Percentiles rank a stretch among this genome's conserved stretches.
Conservation (phyloP, 2,888 invertebrate species). For the Oligia strigilis region DNA sequence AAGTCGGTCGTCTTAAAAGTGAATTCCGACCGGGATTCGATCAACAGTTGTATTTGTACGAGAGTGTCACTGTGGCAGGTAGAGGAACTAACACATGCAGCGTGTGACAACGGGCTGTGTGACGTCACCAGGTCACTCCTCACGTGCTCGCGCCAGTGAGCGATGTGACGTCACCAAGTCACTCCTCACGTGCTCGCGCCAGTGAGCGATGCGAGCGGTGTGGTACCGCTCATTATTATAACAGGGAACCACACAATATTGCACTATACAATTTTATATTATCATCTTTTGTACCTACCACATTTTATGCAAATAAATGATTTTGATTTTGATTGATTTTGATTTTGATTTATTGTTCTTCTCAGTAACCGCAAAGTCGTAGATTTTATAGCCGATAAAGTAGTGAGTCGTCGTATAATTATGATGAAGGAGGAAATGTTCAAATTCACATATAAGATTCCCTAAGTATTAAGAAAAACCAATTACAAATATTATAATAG, state of each 20-base stretch:
- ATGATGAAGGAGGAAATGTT: neutral
- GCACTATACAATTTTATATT: no score
- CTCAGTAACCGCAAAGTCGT: neutral
- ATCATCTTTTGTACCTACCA: no score
- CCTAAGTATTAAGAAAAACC: neutral
- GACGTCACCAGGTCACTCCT: slow-evolving; percentile 24
- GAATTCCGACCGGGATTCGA: neutral
- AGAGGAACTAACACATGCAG: neutral
- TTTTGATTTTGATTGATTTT: no score
- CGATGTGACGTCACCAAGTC: slow-evolving; percentile 27
- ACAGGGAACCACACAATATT: neutral
- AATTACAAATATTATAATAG: neutral
- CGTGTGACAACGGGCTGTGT: neutral
- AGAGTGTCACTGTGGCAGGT: slow-evolving; percentile 7
- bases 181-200: neutral
- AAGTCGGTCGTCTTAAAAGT: neutral
- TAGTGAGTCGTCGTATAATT: neutral
- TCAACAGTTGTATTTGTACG: neutral
- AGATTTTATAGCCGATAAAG: neutral
- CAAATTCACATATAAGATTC: neutral
- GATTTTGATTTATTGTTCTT: neutral
- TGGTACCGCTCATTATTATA: neutral
- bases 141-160: neutral
- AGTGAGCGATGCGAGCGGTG: neutral
- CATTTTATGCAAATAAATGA: no score